phyloP scores from a whole-genome alignment of 2,797 vertebrate species.

The Remorina albescens region DNA sequence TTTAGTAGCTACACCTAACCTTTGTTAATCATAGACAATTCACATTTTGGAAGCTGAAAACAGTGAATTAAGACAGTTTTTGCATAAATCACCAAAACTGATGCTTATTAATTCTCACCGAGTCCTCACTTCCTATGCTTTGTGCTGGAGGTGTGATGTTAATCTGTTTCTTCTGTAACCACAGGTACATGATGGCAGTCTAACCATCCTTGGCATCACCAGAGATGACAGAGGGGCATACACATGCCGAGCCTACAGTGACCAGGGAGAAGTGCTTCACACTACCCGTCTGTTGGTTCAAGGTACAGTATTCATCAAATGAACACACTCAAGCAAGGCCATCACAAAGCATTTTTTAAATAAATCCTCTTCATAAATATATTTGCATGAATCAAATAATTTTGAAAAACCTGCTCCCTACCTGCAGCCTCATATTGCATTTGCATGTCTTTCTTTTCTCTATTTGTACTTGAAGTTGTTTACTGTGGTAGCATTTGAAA shows the following conservation, averaged over 20 bases:
- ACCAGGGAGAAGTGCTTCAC: slow-evolving; percentile 97
- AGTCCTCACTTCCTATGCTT: neutral
- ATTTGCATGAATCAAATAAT: slow-evolving; percentile 16
- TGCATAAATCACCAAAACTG: too few species aligned
- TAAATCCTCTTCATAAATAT: neutral
- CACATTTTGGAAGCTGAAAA: neutral
- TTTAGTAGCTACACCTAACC: too few species aligned
- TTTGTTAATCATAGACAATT: neutral
- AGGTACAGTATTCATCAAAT: slow-evolving; percentile 83
- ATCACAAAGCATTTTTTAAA: too few species aligned
- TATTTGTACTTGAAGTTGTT: slow-evolving; percentile 47
- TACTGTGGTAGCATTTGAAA: slow-evolving; percentile 32
- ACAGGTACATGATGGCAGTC: slow-evolving; percentile 93
- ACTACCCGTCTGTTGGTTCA: slow-evolving; percentile 97
- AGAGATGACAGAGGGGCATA: slow-evolving; percentile 97
- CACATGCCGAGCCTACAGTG: slow-evolving; percentile 95
- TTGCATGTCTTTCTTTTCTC: slow-evolving; percentile 35
- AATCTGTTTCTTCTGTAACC: neutral
- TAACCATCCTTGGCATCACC: slow-evolving; percentile 91
- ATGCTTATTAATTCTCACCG: neutral
- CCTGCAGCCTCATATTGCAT: neutral
- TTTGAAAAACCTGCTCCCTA: neutral
- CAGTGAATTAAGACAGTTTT: too few species aligned
- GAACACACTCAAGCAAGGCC: neutral
- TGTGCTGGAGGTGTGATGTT: neutral